A percentile compares a stretch with the other conserved stretches of the same genome.
These are phyloP conservation scores for Pluvialis apricaria DNA, from an alignment of 2,113 vertebrate species.

Conservation along the genomic window DNA sequence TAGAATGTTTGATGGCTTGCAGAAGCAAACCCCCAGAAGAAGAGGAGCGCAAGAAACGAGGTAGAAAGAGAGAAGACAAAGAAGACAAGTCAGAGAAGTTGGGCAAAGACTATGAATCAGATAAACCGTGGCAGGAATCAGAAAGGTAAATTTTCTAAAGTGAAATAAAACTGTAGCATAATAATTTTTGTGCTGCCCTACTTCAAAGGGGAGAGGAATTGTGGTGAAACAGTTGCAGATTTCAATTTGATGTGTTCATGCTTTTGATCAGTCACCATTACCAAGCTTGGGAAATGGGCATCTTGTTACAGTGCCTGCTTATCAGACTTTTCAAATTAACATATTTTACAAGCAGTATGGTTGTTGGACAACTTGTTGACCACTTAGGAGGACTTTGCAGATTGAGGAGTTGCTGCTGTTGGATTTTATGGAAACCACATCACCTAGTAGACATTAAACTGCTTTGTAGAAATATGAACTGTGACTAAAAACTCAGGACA, in stretches of 20 bases:
- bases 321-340: neutral
- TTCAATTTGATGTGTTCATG: neutral
- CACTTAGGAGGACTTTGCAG: neutral
- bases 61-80: conserved; percentile 93
- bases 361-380: neutral
- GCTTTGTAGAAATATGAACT: neutral
- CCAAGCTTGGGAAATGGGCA: neutral
- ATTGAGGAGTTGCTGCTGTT: neutral
- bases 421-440: neutral
- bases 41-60: conserved; percentile 94
- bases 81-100: conserved; percentile 90
- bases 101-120: conserved; percentile 85
- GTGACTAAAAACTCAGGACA: neutral
- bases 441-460: neutral
- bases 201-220: neutral
- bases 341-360: neutral
- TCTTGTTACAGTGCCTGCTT: neutral
- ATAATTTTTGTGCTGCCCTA: neutral
- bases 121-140: conserved; percentile 91
- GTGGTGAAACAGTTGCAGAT: neutral
- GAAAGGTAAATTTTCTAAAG: conserved; percentile 77
- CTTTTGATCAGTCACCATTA: neutral
- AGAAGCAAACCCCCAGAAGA: conserved; percentile 96
- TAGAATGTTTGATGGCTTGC: conserved; percentile 93
- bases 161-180: neutral